Conservation (phyloP, 1,140 invertebrate genomes). For the Zaprionus ghesquierei region DNA sequence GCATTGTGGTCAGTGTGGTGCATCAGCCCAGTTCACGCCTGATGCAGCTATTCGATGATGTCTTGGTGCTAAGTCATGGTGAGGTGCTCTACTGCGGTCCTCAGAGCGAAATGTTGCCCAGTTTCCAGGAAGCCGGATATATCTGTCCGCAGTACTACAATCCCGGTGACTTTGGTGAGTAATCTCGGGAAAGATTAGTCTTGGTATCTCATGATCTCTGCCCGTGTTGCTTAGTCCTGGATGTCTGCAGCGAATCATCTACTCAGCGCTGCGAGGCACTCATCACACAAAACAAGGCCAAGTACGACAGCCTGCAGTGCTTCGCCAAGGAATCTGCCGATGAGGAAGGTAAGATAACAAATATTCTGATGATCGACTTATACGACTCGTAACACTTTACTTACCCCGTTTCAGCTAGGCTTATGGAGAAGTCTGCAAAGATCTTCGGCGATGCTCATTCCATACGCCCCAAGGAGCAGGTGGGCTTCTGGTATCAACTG, state of each 20-base stretch:
- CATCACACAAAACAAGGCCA: slow-evolving; percentile 53
- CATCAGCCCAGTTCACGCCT: slow-evolving; percentile 95
- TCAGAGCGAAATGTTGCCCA: slow-evolving; percentile 83
- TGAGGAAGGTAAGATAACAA: slow-evolving; percentile 58
- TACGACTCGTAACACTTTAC: too few species aligned
- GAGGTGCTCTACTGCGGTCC: slow-evolving; percentile 85
- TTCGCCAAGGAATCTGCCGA: slow-evolving; percentile 26
- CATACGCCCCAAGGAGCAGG: slow-evolving; percentile 59
- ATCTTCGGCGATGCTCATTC: background rate
- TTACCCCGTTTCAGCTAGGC: slow-evolving; percentile 65
- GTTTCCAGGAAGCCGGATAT: slow-evolving; percentile 84
- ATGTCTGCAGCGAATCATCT: slow-evolving; percentile 63
- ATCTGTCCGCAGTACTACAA: slow-evolving; percentile 87
- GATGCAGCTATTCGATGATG: slow-evolving; percentile 88
- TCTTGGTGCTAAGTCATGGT: slow-evolving; percentile 85
- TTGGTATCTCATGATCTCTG: background rate
- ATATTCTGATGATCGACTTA: background rate
- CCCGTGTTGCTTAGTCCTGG: slow-evolving; percentile 47
- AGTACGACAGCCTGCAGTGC: slow-evolving; percentile 9
- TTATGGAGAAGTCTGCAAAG: slow-evolving; percentile 32
- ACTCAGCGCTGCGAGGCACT: slow-evolving; percentile 46
- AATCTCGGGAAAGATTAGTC: too few species aligned
- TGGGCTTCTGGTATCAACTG: slow-evolving; percentile 60
- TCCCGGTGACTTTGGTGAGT: slow-evolving; percentile 85
- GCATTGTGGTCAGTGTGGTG: slow-evolving; percentile 92